Conservation (phyloP, 2,888 invertebrate species). For the Notodonta ziczac region DNA sequence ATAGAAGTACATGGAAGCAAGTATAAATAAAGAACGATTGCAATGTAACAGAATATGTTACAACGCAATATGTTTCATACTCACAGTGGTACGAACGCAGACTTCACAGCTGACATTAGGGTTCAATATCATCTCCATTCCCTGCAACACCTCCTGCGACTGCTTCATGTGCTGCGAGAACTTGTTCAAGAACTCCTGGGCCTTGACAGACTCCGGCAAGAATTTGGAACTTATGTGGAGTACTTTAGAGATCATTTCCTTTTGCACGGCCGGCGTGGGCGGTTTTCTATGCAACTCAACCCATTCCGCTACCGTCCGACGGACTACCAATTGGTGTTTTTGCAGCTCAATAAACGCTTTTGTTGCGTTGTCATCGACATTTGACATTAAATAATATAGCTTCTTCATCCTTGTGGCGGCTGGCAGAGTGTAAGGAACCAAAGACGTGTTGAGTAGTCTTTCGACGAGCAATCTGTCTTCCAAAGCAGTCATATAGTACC, state of each 20-base stretch:
- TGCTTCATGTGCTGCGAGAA: slow-evolving; percentile 92
- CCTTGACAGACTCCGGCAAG: slow-evolving; percentile 96
- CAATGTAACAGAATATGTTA: too few species aligned
- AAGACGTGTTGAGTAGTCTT: slow-evolving; percentile 95
- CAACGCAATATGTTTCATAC: slow-evolving; percentile 41
- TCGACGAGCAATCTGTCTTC: slow-evolving; percentile 97
- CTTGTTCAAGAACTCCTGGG: slow-evolving; percentile 93
- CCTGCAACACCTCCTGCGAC: slow-evolving; percentile 87
- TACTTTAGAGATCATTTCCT: slow-evolving; percentile 88
- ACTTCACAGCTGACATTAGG: slow-evolving; percentile 97
- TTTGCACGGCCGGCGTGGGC: slow-evolving; percentile 87
- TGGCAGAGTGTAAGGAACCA: slow-evolving; percentile 96
- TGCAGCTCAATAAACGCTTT: slow-evolving; percentile 94
- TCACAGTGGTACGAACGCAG: slow-evolving; percentile 95
- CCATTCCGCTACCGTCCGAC: slow-evolving; percentile 94
- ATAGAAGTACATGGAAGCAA: too few species aligned
- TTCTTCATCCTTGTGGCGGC: slow-evolving; percentile 96
- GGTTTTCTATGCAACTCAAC: slow-evolving; percentile 92
- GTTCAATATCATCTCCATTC: slow-evolving; percentile 94
- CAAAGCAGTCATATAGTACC: slow-evolving; percentile 90
- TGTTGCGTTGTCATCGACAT: slow-evolving; percentile 97
- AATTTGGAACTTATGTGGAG: slow-evolving; percentile 89
- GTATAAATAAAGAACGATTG: too few species aligned
- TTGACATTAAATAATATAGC: slow-evolving; percentile 94
- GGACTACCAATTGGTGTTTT: slow-evolving; percentile 94